Conservation (phyloP, 1,140 invertebrate genomes). For the Meloidogyne chitwoodi region DNA sequence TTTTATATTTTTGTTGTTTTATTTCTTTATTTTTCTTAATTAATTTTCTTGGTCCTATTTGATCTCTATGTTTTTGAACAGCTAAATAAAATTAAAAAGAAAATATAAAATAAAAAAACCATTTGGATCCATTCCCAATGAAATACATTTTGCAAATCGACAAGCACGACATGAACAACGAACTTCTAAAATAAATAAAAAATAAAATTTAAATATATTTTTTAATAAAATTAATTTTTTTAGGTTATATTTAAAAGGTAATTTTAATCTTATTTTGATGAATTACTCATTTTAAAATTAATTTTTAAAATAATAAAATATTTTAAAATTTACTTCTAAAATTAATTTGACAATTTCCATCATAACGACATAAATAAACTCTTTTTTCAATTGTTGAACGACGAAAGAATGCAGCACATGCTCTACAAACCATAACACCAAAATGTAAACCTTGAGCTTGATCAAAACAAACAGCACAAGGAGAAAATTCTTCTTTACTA, state of each 20-base stretch:
- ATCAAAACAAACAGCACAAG: conserved; percentile 25
- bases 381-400: conserved; percentile 29
- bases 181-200: conserved; percentile 17
- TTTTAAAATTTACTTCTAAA: conserved; percentile 3
- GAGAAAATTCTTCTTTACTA: not conserved
- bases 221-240: too few relatives aligned
- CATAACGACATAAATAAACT: conserved; percentile 21
- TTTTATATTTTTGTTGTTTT: not conserved
- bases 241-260: not conserved
- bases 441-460: conserved; percentile 26
- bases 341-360: conserved; percentile 24
- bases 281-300: too few relatives aligned
- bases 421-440: conserved; percentile 22
- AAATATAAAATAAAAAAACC: not conserved
- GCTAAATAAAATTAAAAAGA: not conserved
- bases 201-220: not conserved
- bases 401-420: conserved; percentile 30
- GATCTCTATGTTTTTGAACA: conserved; percentile 30
- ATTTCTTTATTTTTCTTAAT: not conserved
- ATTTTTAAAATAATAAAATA: not conserved
- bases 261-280: too few relatives aligned
- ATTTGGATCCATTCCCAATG: conserved; percentile 25
- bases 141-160: conserved; percentile 21
- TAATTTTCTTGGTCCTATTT: conserved; percentile 19
- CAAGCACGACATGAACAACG: conserved; percentile 30